Base-by-base conservation (phyloP, 2,797 vertebrate genomes). In the Chelonia mydas region DNA sequence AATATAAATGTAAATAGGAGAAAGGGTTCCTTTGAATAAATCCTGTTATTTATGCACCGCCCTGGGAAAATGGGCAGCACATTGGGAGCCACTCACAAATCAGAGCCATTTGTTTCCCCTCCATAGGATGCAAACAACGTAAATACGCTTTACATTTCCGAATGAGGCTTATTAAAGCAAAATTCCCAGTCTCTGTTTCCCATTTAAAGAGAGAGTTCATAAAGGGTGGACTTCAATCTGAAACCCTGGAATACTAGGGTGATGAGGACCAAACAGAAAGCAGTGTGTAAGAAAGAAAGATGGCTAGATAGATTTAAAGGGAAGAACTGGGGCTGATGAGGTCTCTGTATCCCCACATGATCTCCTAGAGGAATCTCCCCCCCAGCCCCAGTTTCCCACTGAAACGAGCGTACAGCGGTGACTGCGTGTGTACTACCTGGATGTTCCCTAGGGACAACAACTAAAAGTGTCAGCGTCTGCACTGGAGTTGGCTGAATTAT, bases 1-100 rank as follows among this genome's bases (percentile, higher is more conserved):
- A 98, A 98, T 98, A 98, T 98, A 98, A 98, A 98, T 98, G 98
- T 98, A 98, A 98, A 98, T 98, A 97, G 93, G 95, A 95, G 92
- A 95, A 96, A 97, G 95, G 87, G 78, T 96, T 96, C 93, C 94
- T 97, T 96, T 91, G 98, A 98, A 98, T 98, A 98, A 97, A 98
- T 95, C 96, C 95, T 95, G 96, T 89, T 94, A 97, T 98, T 97
- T 98, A 97, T 97, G 97, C 94, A 96, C 91, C 82, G 19, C 91
- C 93, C 95, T 87, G 92, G 65, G 96, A 98, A 97, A 93, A 92
- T 4, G 84, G 96, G 95, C 89, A 97, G 92, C 91, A 83, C 88
- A 96, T 96, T 94, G 88, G 96, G 96, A 94, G 89, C 86, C 92
- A 88, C 91, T 90, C 90, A 89, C 87, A 94, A 85, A 96, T 85